Conservation (phyloP, 2,797 vertebrate species). For the Lepus oiostolus region DNA sequence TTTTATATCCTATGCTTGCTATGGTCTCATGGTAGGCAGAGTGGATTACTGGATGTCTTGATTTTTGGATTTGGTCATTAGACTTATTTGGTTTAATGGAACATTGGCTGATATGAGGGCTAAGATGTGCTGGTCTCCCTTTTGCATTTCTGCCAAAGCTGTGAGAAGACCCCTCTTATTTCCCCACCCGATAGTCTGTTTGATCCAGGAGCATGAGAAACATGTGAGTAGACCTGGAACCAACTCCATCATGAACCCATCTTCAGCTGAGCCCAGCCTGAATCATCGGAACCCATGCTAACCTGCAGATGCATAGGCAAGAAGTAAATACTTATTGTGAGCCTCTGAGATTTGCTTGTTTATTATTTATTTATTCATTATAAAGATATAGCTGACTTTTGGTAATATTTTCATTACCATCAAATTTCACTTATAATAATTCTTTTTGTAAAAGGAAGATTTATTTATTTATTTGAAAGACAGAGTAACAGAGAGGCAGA, state of each 20-base stretch:
- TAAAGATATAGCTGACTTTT: background rate
- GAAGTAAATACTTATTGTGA: background rate
- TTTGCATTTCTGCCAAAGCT: background rate
- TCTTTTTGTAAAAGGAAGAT: too few species aligned
- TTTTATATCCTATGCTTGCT: background rate
- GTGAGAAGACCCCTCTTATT: background rate
- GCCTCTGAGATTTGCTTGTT: background rate
- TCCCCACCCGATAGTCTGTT: background rate
- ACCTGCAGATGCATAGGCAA: conserved; percentile 4
- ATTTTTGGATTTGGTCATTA: conserved; percentile 11
- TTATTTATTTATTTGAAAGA: too few species aligned
- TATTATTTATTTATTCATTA: background rate
- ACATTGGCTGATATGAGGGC: background rate
- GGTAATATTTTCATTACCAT: background rate
- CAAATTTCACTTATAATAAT: background rate
- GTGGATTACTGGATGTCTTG: background rate
- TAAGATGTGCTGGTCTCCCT: background rate
- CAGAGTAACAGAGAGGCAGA: too few species aligned
- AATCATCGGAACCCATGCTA: background rate
- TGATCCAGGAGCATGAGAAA: conserved; percentile 26
- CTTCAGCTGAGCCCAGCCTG: background rate
- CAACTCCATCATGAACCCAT: background rate
- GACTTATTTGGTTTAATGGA: background rate
- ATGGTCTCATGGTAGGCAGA: background rate
- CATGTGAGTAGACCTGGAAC: background rate